phyloP scores from a whole-genome alignment of 35 echinoderm and acorn worm genomes.

The Chiridota heheva region DNA sequence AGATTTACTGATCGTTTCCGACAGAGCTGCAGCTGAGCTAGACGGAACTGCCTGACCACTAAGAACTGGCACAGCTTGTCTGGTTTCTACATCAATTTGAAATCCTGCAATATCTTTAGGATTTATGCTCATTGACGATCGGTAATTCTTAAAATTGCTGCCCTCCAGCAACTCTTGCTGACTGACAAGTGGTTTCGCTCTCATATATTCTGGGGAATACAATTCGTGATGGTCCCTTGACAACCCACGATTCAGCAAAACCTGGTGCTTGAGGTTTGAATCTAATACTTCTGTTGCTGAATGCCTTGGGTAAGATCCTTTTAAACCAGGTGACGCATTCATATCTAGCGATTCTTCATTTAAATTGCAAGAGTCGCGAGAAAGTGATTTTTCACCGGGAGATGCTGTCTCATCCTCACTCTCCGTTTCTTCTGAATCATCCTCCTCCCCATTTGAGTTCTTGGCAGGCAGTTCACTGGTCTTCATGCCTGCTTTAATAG shows the following conservation, averaged over 20 bases:
- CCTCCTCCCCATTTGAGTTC: conserved; percentile 74
- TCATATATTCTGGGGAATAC: too few species aligned
- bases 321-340: too few species aligned
- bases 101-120: conserved; percentile 64
- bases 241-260: too few species aligned
- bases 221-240: too few species aligned
- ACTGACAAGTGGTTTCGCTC: too few species aligned
- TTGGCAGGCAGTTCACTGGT: conserved; percentile 41
- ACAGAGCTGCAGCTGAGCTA: neutral
- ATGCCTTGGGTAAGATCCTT: too few species aligned
- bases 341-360: too few species aligned
- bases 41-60: neutral
- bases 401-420: conserved; percentile 82
- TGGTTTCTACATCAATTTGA: conserved; percentile 79
- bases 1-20: neutral
- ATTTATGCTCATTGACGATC: too few species aligned
- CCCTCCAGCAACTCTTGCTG: too few species aligned
- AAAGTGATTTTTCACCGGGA: neutral
- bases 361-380: neutral
- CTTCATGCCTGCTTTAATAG: conserved; percentile 80
- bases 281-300: too few species aligned
- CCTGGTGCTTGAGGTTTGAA: too few species aligned
- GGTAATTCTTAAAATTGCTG: too few species aligned
- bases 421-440: conserved; percentile 94
- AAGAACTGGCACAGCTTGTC: conserved; percentile 53